Evolutionary conservation across 2,113 vertebrate genomes (phyloP), one percentile per base, ranked within the genome.

Genomic region (Salvator merianae): DNA sequence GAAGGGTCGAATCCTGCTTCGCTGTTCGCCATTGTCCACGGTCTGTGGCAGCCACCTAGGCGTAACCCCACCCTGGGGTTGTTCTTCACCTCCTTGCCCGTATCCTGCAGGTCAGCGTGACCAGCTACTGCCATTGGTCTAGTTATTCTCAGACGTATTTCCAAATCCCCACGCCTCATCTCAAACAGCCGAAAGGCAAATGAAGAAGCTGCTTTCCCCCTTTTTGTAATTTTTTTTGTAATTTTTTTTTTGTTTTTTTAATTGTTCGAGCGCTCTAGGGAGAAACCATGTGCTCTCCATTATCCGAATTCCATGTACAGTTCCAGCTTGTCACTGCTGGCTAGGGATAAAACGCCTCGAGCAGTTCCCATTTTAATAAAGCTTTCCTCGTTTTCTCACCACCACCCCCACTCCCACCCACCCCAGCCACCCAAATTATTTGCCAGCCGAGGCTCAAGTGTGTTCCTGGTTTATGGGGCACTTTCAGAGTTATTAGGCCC

Each of bases 341-440:
- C 93, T 92, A 92, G 92, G 91, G 91, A 90, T 86, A 86, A 0
- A 28, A 86, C 83, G 91, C 88, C 90, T 94, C 91, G 89, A 86
- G 88, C 84, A 88, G 92, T 92, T 93, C 92, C 88, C 91, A 88
- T 91, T 96, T 96, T 92, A 82, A 87, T 95, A 96, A 88, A 2
- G 85, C 84, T 86, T 92, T 94, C 93, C 92, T 93, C 93, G 86
- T n/a, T 70, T 63, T 38, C 55, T 4, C 88, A 90, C 88, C 88
- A 38, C 74, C n/a, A n/a, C 16, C 55, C 34, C 43, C 4, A 28
- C 50, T 7, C 53, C 53, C 55, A 34, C n/a, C n/a, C 8, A 10
- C 47, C 32, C 18, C 26, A 3, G 2, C n/a, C 20, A 84, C 84
- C 47, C 50, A 2, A 90, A 88, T 89, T 79, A 91, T 90, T 93